These are phyloP conservation scores for Agrotis clavis DNA, from an alignment of 2,888 invertebrate species.

Conservation along the genomic window DNA sequence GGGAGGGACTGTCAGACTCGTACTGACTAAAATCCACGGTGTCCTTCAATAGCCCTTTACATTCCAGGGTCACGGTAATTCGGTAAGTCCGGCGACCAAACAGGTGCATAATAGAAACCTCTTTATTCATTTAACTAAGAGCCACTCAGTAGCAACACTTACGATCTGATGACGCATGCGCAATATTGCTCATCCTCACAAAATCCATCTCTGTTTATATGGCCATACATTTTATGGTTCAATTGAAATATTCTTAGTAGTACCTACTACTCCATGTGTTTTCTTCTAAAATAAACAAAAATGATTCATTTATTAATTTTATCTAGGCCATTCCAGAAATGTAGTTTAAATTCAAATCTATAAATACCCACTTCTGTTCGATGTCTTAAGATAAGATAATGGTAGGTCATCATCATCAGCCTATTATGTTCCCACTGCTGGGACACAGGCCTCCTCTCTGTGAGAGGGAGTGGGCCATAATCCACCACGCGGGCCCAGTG, in stretches of 20 bases:
- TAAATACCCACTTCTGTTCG: slow-evolving; percentile 24
- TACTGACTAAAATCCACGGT: too few species aligned
- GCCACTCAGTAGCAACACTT: not conserved
- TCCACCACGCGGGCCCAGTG: too few species aligned
- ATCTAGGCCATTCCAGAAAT: slow-evolving; percentile 24
- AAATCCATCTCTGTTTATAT: slow-evolving; percentile 6
- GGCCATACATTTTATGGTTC: slow-evolving; percentile 6
- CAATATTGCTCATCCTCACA: not conserved
- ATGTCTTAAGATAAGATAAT: slow-evolving; percentile 10
- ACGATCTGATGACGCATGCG: not conserved
- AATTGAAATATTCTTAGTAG: not conserved
- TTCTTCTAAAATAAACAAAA: slow-evolving; percentile 11
- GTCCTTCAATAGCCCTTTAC: too few species aligned
- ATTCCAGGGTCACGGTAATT: too few species aligned
- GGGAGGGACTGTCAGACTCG: too few species aligned
- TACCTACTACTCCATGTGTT: not conserved
- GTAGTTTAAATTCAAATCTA: slow-evolving; percentile 26
- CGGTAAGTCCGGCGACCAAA: too few species aligned
- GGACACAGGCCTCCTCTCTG: too few species aligned
- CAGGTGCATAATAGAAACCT: too few species aligned
- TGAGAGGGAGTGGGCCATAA: too few species aligned
- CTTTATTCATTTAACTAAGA: not conserved
- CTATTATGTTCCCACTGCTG: too few species aligned
- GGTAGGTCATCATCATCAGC: too few species aligned
- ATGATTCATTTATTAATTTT: slow-evolving; percentile 4